Percentiles rank a stretch among this genome's conserved stretches.
phyloP scores from a whole-genome alignment of 2,888 invertebrate species.

The Eupithecia vulgata region DNA sequence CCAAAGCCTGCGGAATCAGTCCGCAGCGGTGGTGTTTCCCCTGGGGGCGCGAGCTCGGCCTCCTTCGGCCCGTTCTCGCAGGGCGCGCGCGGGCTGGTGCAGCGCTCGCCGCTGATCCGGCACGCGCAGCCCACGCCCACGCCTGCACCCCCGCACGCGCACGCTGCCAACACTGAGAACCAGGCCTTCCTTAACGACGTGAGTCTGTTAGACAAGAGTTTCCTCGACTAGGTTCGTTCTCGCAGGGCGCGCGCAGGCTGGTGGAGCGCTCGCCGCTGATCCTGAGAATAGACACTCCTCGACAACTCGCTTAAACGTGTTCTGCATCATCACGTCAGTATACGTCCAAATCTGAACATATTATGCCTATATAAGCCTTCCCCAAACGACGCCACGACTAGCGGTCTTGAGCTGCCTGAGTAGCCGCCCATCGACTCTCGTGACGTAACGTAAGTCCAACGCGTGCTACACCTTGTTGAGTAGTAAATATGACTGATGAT shows the following conservation, averaged over 20 bases:
- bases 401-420: too few relatives aligned
- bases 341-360: background rate
- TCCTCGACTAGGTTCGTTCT: slow-evolving; percentile 60
- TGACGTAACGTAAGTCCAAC: background rate
- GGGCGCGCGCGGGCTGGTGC: slow-evolving; percentile 92
- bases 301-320: too few relatives aligned
- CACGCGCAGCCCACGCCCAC: slow-evolving; percentile 88
- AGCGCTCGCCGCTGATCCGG: slow-evolving; percentile 94
- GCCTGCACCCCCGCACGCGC: slow-evolving; percentile 86
- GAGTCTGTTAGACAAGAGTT: background rate
- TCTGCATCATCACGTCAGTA: too few relatives aligned
- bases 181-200: slow-evolving; percentile 93
- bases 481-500: too few relatives aligned
- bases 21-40: slow-evolving; percentile 38
- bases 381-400: background rate
- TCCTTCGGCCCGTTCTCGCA: slow-evolving; percentile 80
- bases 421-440: background rate
- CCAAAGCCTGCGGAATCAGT: slow-evolving; percentile 41
- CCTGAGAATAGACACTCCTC: slow-evolving; percentile 47
- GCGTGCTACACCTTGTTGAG: too few relatives aligned
- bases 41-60: slow-evolving; percentile 52
- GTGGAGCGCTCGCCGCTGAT: slow-evolving; percentile 96
- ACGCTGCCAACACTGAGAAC: slow-evolving; percentile 75
- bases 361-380: too few relatives aligned
- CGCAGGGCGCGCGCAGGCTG: slow-evolving; percentile 90